These are phyloP conservation scores for Solea solea DNA, from an alignment of 2,113 vertebrate genomes.

Conservation along the genomic window DNA sequence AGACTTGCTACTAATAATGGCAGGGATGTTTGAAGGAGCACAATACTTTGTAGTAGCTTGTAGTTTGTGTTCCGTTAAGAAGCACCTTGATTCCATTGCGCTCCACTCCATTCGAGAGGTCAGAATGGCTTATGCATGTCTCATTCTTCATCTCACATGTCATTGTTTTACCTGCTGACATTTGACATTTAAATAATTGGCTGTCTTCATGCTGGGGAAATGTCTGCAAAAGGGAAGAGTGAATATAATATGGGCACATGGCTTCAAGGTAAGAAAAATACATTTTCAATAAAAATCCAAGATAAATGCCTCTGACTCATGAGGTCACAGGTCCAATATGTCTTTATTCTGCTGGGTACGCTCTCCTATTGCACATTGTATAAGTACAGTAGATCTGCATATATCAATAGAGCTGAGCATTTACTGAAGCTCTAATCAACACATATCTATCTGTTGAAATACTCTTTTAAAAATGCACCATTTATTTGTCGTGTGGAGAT, in stretches of 20 bases:
- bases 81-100: constrained; percentile 2
- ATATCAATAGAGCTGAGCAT: not conserved
- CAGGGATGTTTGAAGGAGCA: constrained; percentile 36
- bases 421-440: not conserved
- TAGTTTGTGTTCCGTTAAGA: constrained; percentile 35
- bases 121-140: constrained; percentile 33
- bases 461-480: not conserved
- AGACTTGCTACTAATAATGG: constrained; percentile 53
- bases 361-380: not conserved
- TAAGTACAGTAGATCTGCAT: no score
- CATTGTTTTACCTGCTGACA: constrained; percentile 20
- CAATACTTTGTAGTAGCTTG: constrained; percentile 19
- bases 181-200: constrained; percentile 50
- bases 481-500: not conserved
- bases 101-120: constrained; percentile 29
- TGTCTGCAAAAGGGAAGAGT: constrained; percentile 10
- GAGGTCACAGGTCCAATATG: not conserved
- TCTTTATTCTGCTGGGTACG: no score
- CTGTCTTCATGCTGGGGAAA: constrained; percentile 27
- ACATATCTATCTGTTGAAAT: not conserved
- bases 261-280: constrained; percentile 17
- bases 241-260: constrained; percentile 33
- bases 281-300: no score
- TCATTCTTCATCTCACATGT: constrained; percentile 25
- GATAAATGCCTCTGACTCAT: not conserved